Percentiles rank a stretch among this genome's conserved stretches.
Evolutionary conservation across 1,140 invertebrate genomes (phyloP).

Genomic region (Coelopa frigida): DNA sequence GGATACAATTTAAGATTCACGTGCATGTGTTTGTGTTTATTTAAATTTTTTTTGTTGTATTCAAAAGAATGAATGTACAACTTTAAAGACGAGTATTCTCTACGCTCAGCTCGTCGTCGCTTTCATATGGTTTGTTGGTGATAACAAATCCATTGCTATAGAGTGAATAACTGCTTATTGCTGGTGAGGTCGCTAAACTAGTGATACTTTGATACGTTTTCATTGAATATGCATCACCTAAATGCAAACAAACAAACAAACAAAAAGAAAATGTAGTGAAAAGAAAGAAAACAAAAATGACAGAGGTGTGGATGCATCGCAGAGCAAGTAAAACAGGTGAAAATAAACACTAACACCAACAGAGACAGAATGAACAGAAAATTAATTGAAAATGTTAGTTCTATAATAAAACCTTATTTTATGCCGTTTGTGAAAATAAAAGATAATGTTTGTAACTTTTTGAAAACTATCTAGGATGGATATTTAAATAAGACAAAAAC

Average conservation of each 20-base stretch:
- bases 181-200: constrained; percentile 44
- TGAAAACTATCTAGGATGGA: too few relatives aligned
- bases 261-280: neutral
- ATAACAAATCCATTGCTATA: constrained; percentile 42
- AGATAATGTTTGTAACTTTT: too few relatives aligned
- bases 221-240: constrained; percentile 45
- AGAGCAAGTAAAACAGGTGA: too few relatives aligned
- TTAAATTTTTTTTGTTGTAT: neutral
- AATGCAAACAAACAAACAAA: neutral
- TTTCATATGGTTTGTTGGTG: too few relatives aligned
- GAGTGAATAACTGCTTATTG: constrained; percentile 41
- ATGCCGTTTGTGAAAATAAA: too few relatives aligned
- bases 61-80: constrained; percentile 6
- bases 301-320: too few relatives aligned
- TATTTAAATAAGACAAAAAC: too few relatives aligned
- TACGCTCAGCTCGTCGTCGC: constrained; percentile 39
- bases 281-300: neutral
- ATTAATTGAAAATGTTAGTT: too few relatives aligned
- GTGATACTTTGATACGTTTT: constrained; percentile 46
- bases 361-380: too few relatives aligned
- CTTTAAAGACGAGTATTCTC: constrained; percentile 40
- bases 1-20: constrained; percentile 2
- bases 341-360: too few relatives aligned
- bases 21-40: constrained; percentile 2
- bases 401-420: too few relatives aligned